Base-by-base conservation (phyloP, 2,797 vertebrate genomes). In the Rallus crepitans region DNA sequence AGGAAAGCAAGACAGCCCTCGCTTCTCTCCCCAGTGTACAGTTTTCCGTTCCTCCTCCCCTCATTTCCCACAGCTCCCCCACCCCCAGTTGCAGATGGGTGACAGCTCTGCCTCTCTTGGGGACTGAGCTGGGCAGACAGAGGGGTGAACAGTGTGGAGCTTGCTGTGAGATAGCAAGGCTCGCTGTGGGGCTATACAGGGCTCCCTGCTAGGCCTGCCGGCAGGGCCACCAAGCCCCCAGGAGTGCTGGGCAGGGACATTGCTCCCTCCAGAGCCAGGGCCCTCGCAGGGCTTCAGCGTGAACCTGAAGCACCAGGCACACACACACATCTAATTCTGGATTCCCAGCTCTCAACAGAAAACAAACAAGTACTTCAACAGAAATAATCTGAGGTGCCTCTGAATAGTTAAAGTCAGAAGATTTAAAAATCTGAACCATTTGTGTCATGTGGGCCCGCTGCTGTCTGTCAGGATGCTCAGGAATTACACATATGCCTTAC, bases 151-250 rank as follows among this genome's bases (percentile, higher is more conserved):
- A 50, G 48, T 25, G 3, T 16, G 33, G n/a, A 39, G 33, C 35
- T 28, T 28, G 27, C 4, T 0, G 0, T 6, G 15, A 2, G 4
- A 3, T 1, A 48, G 4, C 20, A 33, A 30, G 33, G n/a, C n/a
- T 27, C 28, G 16, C 4, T 0, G 0, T 6, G 15, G 2, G 4
- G 4, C 1, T 0, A 10, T 0, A 10, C 23, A 45, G 17, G 9
- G 4, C 11, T 10, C 25, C 7, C 33, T 2, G 2, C 19, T 31
- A 5, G 24, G 15, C 33, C 56, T 2, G 1, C 60, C 33, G 2
- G 2, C 15, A 21, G 3, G 33, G 33, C 28, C 3, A 4, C 57
- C 57, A 7, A 9, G 19, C 16, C 5, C 31, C 10, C 7, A 4
- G 9, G 12, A 33, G 25, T n/a, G 16, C 18, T 5, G 19, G 35